Evolutionary conservation across 2,888 invertebrate species (phyloP).

Genomic region (Autographa pulchrina): DNA sequence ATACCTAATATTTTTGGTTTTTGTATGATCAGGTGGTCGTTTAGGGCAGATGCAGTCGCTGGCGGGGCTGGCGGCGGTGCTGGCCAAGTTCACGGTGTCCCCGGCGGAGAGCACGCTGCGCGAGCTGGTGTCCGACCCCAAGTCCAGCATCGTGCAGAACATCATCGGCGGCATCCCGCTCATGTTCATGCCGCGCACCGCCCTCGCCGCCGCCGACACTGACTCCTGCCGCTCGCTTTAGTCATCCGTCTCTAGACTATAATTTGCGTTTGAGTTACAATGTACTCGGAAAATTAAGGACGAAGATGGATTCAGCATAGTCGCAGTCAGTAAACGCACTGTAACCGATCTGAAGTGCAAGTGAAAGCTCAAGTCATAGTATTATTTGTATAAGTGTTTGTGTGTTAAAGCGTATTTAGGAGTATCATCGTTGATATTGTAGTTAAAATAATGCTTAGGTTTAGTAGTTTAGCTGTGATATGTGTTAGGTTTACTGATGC

Average conservation of each 20-base stretch:
- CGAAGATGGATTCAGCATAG: not conserved
- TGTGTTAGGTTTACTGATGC: not conserved
- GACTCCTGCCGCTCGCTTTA: constrained; percentile 14
- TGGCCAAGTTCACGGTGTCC: constrained; percentile 70
- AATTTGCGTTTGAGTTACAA: not conserved
- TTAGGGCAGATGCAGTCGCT: constrained; percentile 81
- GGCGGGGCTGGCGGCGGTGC: constrained; percentile 78
- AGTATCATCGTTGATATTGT: not conserved
- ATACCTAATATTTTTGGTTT: not conserved
- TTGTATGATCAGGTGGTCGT: constrained; percentile 69
- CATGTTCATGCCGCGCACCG: constrained; percentile 47
- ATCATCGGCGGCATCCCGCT: constrained; percentile 73
- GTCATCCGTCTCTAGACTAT: not conserved
- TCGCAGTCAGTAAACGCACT: not conserved
- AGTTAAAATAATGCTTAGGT: not conserved
- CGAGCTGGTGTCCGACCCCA: constrained; percentile 65
- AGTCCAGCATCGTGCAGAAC: constrained; percentile 72
- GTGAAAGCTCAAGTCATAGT: not conserved
- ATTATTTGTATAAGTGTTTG: not conserved
- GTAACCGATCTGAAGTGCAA: not conserved
- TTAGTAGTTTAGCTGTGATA: not conserved
- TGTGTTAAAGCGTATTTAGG: not conserved
- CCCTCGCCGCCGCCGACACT: not conserved
- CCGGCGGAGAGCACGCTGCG: constrained; percentile 69
- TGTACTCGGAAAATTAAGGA: not conserved